These are phyloP conservation scores for Dasyurus viverrinus DNA, from an alignment of 2,113 vertebrate genomes.

Conservation along the genomic window DNA sequence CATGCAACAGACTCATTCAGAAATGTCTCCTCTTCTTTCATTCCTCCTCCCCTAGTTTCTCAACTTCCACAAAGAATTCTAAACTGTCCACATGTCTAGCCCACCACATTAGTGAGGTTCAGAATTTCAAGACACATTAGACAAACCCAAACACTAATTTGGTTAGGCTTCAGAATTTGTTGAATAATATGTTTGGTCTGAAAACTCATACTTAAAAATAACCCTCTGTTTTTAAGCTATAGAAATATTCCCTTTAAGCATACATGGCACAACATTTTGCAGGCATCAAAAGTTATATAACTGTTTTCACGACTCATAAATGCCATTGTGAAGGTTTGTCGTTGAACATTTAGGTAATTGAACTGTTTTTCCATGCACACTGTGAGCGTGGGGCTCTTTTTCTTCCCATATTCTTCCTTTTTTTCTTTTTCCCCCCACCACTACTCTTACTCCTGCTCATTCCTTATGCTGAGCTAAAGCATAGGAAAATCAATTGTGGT, in stretches of 20 bases:
- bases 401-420: fast-evolving
- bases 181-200: slow-evolving; percentile 38
- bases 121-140: background rate
- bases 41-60: background rate
- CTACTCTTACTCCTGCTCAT: background rate
- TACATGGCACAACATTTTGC: background rate
- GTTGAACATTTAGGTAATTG: background rate
- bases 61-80: background rate
- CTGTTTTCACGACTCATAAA: background rate
- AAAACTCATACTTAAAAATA: slow-evolving; percentile 39
- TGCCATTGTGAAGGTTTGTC: background rate
- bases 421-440: background rate
- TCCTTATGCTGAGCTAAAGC: background rate
- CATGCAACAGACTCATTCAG: slow-evolving; percentile 40
- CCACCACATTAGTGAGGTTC: background rate
- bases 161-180: background rate
- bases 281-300: background rate
- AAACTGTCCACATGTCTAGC: slow-evolving; percentile 4
- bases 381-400: background rate
- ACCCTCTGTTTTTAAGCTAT: slow-evolving; percentile 40
- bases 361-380: background rate
- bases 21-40: slow-evolving; percentile 16
- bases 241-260: slow-evolving; percentile 14
- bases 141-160: slow-evolving; percentile 5
- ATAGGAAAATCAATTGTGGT: background rate